phyloP scores from a whole-genome alignment of 2,113 vertebrate species.

The Thunnus thynnus region DNA sequence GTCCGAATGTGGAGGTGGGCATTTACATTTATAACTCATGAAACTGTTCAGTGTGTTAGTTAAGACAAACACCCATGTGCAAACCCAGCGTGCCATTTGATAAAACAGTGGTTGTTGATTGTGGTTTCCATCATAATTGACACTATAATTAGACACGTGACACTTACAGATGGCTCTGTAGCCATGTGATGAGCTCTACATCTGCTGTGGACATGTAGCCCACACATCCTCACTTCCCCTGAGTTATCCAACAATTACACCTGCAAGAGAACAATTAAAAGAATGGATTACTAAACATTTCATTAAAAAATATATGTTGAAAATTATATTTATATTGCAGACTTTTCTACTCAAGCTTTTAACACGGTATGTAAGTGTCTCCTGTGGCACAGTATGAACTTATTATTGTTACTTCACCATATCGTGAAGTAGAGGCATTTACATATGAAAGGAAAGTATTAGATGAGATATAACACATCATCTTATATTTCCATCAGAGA shows the following conservation, averaged over 20 bases:
- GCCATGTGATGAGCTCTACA: too few relatives aligned
- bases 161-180: background rate
- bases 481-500: too few relatives aligned
- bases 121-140: background rate
- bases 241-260: background rate
- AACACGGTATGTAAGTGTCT: too few relatives aligned
- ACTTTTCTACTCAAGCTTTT: too few relatives aligned
- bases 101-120: background rate
- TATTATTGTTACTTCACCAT: too few relatives aligned
- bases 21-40: background rate
- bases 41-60: too few relatives aligned
- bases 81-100: background rate
- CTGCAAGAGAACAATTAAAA: background rate
- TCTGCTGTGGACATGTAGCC: slow-evolving; percentile 1
- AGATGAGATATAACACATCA: too few relatives aligned
- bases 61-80: background rate
- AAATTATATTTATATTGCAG: too few relatives aligned
- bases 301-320: too few relatives aligned
- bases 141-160: background rate
- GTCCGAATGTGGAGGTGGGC: slow-evolving; percentile 80
- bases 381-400: too few relatives aligned
- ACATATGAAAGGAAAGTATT: too few relatives aligned
- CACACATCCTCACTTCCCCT: background rate
- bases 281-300: background rate
- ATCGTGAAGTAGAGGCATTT: too few relatives aligned